Base-by-base conservation (phyloP, 2,888 invertebrate species). In the Mesochorus sp. region DNA sequence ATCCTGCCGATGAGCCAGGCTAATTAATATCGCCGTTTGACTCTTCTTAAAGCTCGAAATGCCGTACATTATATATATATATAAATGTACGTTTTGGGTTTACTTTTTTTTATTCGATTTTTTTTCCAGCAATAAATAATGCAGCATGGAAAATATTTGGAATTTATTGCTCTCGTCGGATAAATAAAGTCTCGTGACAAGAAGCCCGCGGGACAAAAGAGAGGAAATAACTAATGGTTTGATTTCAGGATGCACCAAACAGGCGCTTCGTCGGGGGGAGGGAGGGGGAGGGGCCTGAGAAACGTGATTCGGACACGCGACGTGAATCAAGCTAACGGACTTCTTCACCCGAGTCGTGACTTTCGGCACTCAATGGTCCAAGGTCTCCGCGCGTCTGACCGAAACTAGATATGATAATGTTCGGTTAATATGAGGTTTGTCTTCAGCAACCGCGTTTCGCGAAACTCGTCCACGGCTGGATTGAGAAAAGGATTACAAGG, bases 351-450 rank as follows among this genome's bases (percentile, higher is more conserved):
- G 34, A 62, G 24, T 57, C 8, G 39, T 34, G 55, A 49, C 42
- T 57, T 49, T n/a, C 28, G n/a, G 24, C n/a, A 37, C 19, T 39
- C n/a, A 8, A 24, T 47, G 21, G 34, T 51, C 64, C 78, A 81
- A 81, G 76, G 81, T 71, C 66, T 76, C 76, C 64, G 57, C 49
- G 53, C 39, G 68, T 72, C 72, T 79, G 47, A 17, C 39, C 49
- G 68, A 68, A 81, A 81, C 76, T 72, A 76, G 79, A 81, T 76
- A 76, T 79, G 78, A 80, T 79, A 75, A 82, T 72, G 67, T 73
- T 76, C 72, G 75, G 66, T 67, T n/a, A n/a, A 61, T 66, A 70
- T 62, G 49, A n/a, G 53, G 31, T 51, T 57, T 66, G 66, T 61
- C 67, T 44, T 28, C 74, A 24, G 26, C 31, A 64, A 34, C 21